A percentile compares a stretch with the other conserved stretches of the same genome.
phyloP scores from a whole-genome alignment of 2,113 vertebrate genomes.

The Ctenomys sociabilis region DNA sequence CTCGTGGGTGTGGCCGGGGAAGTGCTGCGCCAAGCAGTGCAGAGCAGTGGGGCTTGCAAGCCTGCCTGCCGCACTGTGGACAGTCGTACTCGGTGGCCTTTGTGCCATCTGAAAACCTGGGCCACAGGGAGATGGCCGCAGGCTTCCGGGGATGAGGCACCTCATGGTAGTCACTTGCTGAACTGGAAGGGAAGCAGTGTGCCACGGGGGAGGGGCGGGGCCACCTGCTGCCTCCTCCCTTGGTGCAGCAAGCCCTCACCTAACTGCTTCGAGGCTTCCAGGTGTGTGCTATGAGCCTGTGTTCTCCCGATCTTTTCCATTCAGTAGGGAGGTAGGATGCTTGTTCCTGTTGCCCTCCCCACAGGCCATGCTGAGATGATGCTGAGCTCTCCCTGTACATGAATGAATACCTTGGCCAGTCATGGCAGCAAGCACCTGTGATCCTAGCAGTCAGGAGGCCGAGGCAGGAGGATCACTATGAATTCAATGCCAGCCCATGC shows the following conservation, averaged over 20 bases:
- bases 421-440: not conserved
- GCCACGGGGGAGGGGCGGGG: not conserved
- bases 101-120: not conserved
- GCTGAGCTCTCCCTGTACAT: not conserved
- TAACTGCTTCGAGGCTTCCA: not conserved
- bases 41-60: constrained; percentile 29
- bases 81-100: not conserved
- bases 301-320: not conserved
- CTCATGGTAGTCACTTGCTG: not conserved
- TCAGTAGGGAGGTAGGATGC: not conserved
- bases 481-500: not conserved
- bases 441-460: not conserved
- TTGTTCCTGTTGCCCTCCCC: not conserved
- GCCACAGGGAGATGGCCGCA: rapidly evolving
- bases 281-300: not conserved
- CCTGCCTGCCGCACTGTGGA: not conserved
- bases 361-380: not conserved
- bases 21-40: not conserved
- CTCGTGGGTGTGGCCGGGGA: constrained; percentile 60
- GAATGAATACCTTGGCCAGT: not conserved
- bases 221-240: rapidly evolving
- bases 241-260: not conserved
- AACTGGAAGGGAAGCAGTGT: not conserved
- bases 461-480: not conserved
- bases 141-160: not conserved